These are phyloP conservation scores for Conus betulinus DNA, from an alignment of 1,140 invertebrate species.

Conservation along the genomic window DNA sequence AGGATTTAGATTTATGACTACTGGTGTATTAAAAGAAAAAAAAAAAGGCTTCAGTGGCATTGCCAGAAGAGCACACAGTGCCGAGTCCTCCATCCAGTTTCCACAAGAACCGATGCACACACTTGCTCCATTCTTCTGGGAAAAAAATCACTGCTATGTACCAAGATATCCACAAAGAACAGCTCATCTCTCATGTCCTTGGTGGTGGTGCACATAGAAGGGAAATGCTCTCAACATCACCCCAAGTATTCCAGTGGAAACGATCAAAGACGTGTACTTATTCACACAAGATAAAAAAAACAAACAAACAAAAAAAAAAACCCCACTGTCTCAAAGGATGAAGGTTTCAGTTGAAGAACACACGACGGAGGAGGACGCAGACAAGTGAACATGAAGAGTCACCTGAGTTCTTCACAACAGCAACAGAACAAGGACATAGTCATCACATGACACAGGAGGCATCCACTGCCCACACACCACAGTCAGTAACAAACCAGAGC, in stretches of 20 bases:
- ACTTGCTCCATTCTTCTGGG: background rate
- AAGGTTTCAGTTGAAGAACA: background rate
- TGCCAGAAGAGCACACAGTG: background rate
- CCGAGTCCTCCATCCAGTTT: background rate
- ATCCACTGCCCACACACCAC: background rate
- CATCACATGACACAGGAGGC: background rate
- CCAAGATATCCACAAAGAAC: no score
- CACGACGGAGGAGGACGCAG: background rate
- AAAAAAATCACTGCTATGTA: background rate
- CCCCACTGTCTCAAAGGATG: background rate
- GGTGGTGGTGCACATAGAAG: no score
- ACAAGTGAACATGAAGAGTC: background rate
- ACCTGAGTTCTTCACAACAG: conserved; percentile 9
- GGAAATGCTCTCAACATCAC: no score
- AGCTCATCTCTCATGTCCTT: no score
- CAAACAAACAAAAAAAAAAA: background rate
- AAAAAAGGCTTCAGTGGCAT: no score
- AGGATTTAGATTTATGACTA: background rate
- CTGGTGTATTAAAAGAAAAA: no score
- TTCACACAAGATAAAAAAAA: background rate
- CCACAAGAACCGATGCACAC: background rate
- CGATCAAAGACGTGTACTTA: no score
- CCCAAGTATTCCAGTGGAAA: no score
- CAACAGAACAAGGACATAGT: background rate
- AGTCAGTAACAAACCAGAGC: background rate